phyloP scores from a whole-genome alignment of 2,888 invertebrate genomes.

The Bruchidius siliquastri region DNA sequence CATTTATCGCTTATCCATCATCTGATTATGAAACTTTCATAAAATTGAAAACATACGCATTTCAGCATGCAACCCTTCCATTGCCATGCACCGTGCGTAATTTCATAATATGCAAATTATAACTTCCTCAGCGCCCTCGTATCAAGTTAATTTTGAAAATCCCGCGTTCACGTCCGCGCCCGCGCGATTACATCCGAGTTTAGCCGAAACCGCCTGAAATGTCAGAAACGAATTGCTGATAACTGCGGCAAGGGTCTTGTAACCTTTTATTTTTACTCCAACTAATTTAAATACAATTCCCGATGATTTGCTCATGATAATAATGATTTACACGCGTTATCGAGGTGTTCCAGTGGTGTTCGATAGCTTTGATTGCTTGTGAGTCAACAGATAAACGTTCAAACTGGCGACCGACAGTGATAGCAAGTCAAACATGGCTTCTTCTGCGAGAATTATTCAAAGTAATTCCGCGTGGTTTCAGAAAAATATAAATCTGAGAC shows the following conservation, averaged over 20 bases:
- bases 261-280: constrained; percentile 42
- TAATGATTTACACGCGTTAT: constrained; percentile 59
- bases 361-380: constrained; percentile 38
- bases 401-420: constrained; percentile 49
- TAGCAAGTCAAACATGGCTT: constrained; percentile 69
- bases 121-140: constrained; percentile 10
- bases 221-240: constrained; percentile 37
- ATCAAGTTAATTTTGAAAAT: neutral
- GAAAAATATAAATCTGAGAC: constrained; percentile 91
- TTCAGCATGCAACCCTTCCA: neutral
- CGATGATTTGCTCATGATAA: constrained; percentile 67
- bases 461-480: constrained; percentile 98
- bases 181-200: constrained; percentile 28
- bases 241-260: constrained; percentile 44
- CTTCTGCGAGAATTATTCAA: constrained; percentile 82
- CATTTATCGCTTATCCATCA: neutral
- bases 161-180: constrained; percentile 32
- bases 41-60: neutral
- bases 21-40: neutral
- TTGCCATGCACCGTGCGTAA: neutral
- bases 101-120: neutral
- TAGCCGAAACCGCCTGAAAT: constrained; percentile 21
- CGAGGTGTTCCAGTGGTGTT: constrained; percentile 40
- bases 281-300: constrained; percentile 36
- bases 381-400: constrained; percentile 35